phyloP scores from a whole-genome alignment of 2,113 vertebrate species.

The Bothrops jararaca region DNA sequence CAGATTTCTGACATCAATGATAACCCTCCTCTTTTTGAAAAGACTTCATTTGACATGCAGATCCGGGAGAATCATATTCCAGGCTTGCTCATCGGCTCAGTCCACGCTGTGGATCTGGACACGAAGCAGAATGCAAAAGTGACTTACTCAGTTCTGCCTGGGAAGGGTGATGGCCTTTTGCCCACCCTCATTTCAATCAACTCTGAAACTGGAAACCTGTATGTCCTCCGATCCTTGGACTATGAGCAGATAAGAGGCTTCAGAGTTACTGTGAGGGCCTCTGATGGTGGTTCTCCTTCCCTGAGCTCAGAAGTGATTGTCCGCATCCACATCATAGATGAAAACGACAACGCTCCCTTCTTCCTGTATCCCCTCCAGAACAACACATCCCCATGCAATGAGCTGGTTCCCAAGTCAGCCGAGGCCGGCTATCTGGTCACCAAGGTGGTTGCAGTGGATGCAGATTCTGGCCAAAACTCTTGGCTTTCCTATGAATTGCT shows the following conservation, averaged over 20 bases:
- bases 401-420: constrained; percentile 33
- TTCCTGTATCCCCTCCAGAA: constrained; percentile 65
- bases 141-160: constrained; percentile 51
- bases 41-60: constrained; percentile 26
- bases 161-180: constrained; percentile 15
- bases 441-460: no score
- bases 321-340: constrained; percentile 54
- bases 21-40: neutral
- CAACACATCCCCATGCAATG: constrained; percentile 31
- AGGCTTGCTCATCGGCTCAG: constrained; percentile 38
- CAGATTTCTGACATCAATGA: neutral
- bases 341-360: constrained; percentile 59
- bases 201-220: constrained; percentile 60
- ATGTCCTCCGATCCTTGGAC: constrained; percentile 29
- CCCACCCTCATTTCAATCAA: constrained; percentile 58
- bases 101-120: constrained; percentile 52
- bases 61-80: constrained; percentile 51
- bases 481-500: no score
- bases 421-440: neutral
- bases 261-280: constrained; percentile 21
- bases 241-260: no score
- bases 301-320: neutral
- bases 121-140: constrained; percentile 47
- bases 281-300: constrained; percentile 39
- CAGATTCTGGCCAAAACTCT: no score